A percentile compares a stretch with the other conserved stretches of the same genome.
phyloP scores from a whole-genome alignment of 2,113 vertebrate genomes.

The Stegastes partitus region DNA sequence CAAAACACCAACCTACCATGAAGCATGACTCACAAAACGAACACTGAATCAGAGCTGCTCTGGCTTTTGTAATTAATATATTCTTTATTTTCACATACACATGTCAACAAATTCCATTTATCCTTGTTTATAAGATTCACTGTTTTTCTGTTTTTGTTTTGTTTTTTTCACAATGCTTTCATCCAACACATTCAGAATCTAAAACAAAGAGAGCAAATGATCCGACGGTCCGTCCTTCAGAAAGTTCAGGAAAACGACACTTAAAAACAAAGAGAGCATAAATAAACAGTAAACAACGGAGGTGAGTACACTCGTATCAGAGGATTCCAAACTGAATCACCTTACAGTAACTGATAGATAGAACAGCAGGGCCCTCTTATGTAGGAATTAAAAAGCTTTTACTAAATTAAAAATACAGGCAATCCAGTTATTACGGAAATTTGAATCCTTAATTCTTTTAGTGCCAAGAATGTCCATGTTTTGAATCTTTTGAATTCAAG shows the following conservation, averaged over 20 bases:
- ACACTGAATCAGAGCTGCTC: not conserved
- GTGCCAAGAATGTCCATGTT: too few relatives aligned
- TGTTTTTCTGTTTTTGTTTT: too few relatives aligned
- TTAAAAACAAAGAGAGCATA: slow-evolving; percentile 21
- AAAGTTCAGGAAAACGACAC: slow-evolving; percentile 16
- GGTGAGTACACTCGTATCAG: too few relatives aligned
- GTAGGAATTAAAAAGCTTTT: too few relatives aligned
- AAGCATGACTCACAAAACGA: not conserved
- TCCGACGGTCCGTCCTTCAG: not conserved
- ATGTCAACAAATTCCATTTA: slow-evolving; percentile 48
- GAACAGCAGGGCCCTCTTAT: too few relatives aligned
- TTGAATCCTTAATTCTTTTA: too few relatives aligned
- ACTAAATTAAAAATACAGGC: too few relatives aligned
- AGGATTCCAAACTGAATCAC: too few relatives aligned
- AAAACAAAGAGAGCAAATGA: slow-evolving; percentile 34
- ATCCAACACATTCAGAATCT: slow-evolving; percentile 51
- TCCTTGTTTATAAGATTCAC: slow-evolving; percentile 41
- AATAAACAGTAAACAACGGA: not conserved
- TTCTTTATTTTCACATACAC: slow-evolving; percentile 75
- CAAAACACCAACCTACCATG: not conserved
- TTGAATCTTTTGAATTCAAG: too few relatives aligned
- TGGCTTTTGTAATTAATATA: slow-evolving; percentile 51
- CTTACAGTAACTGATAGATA: too few relatives aligned
- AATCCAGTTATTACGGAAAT: too few relatives aligned
- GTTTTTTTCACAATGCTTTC: slow-evolving; percentile 31